Evolutionary conservation across 2,797 vertebrate genomes (phyloP).

Genomic region (Micrastur ruficollis): DNA sequence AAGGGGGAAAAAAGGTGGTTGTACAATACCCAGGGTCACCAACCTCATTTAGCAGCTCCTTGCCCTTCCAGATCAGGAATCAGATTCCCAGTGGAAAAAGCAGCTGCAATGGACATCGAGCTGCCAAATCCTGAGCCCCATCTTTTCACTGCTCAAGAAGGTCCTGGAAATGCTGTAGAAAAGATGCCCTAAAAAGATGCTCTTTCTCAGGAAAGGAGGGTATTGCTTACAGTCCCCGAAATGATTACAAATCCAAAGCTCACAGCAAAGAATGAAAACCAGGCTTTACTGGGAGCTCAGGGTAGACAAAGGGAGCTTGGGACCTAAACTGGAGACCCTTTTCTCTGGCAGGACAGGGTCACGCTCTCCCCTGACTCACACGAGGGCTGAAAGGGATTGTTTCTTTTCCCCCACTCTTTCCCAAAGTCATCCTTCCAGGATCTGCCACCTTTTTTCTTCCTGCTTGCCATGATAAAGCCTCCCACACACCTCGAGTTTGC

Average conservation of each 20-base stretch:
- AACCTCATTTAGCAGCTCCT: neutral
- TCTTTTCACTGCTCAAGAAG: neutral
- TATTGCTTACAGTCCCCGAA: neutral
- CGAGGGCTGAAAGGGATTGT: rapidly evolving
- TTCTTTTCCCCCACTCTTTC: neutral
- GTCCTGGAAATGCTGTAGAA: neutral
- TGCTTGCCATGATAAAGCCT: neutral
- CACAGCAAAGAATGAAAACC: neutral
- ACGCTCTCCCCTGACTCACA: neutral
- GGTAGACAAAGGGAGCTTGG: neutral
- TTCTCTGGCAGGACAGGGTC: neutral
- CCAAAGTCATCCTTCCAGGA: neutral
- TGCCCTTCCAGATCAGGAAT: neutral
- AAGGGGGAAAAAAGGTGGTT: neutral
- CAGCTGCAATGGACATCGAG: neutral
- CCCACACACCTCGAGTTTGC: neutral
- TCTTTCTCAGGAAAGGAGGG: neutral
- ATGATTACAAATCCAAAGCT: neutral
- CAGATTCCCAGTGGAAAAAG: neutral
- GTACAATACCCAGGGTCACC: neutral
- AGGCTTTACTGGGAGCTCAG: neutral
- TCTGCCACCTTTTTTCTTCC: neutral
- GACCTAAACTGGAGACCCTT: neutral
- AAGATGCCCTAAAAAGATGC: neutral
- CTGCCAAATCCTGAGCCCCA: neutral